Evolutionary conservation across 1,140 invertebrate species (phyloP), one percentile per base, ranked within the genome.

Genomic region (Daktulosphaira vitifoliae): DNA sequence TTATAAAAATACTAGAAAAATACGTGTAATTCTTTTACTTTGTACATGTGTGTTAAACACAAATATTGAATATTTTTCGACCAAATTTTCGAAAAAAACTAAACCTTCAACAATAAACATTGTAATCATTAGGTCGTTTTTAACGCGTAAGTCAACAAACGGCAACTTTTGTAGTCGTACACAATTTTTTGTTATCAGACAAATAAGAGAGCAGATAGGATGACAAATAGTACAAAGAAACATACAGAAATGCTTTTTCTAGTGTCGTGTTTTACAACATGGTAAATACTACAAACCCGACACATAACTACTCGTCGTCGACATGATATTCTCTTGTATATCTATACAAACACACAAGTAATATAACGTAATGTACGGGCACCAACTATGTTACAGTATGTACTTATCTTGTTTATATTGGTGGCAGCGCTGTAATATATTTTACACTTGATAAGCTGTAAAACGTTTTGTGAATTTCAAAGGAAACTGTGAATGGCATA

Each of bases 191-290:
- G 56, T 62, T 62, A 62, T 62, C 56, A 46, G 56, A 46, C 44
- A 46, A 62, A 62, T 29, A 62, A 48, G 42, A 62, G 56, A 39
- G 42, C 56, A 62, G 56, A 62, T 62, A 62, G 25, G 56, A 62
- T 46, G 42, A 46, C 56, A 62, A 62, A 62, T 62, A 59, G 11
- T 39, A 39, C 16, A 20, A 13, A 48, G 26, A 33, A 33, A 33
- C 5, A 44, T 7, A n/a, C 5, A 62, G 44, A 44, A 46, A 46
- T n/a, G n/a, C n/a, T n/a, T n/a, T n/a, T n/a, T 48, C 56, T 33
- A 29, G 39, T 48, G 56, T 46, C 39, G 42, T 62, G 56, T 62
- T 62, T 62, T 62, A 62, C 56, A 62, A 62, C 56, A 18, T 48
- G 56, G 56, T 62, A 62, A 62, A 62, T 62, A 62, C 26, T 62